Percentiles rank a stretch among this genome's conserved stretches.
These are phyloP conservation scores for Gymnocephalus cernua DNA, from an alignment of 2,113 vertebrate species.

Conservation along the genomic window DNA sequence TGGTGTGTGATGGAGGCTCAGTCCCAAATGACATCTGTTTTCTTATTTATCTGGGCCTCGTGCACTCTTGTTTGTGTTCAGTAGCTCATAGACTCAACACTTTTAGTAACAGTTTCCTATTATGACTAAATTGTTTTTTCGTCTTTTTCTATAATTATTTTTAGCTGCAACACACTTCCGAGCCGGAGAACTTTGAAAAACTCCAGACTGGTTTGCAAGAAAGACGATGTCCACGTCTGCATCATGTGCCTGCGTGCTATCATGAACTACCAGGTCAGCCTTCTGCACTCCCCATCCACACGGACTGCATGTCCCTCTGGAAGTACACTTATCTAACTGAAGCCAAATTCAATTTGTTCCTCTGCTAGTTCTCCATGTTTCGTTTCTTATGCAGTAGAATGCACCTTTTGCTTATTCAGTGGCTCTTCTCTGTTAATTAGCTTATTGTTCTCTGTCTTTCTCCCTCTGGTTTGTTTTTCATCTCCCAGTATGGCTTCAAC, in stretches of 20 bases:
- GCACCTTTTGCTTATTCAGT: constrained; percentile 36
- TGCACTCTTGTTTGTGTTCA: constrained; percentile 28
- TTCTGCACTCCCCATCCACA: not conserved
- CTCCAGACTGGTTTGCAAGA: constrained; percentile 95
- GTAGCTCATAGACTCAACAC: not conserved
- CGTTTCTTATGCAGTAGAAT: constrained; percentile 43
- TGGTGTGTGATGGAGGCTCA: constrained; percentile 24
- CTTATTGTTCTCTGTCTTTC: constrained; percentile 48
- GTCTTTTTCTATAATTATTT: not conserved
- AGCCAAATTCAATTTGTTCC: constrained; percentile 49
- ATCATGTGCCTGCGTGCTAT: constrained; percentile 97
- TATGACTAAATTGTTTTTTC: not conserved
- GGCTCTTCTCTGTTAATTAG: constrained; percentile 37
- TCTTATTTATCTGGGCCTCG: constrained; percentile 29
- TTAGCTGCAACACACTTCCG: constrained; percentile 91
- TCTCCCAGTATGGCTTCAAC: constrained; percentile 95
- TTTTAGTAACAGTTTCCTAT: not conserved
- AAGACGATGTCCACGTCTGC: constrained; percentile 97
- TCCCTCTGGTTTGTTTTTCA: constrained; percentile 65
- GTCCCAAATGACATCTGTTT: constrained; percentile 65
- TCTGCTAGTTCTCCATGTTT: constrained; percentile 39
- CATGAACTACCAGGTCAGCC: constrained; percentile 97
- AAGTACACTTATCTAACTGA: constrained; percentile 38
- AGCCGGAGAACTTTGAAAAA: constrained; percentile 95
- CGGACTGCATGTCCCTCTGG: constrained; percentile 4